Percentiles rank a stretch among this genome's conserved stretches.
Evolutionary conservation across 2,888 invertebrate species (phyloP).

Genomic region (Dasysyrphus albostriatus): DNA sequence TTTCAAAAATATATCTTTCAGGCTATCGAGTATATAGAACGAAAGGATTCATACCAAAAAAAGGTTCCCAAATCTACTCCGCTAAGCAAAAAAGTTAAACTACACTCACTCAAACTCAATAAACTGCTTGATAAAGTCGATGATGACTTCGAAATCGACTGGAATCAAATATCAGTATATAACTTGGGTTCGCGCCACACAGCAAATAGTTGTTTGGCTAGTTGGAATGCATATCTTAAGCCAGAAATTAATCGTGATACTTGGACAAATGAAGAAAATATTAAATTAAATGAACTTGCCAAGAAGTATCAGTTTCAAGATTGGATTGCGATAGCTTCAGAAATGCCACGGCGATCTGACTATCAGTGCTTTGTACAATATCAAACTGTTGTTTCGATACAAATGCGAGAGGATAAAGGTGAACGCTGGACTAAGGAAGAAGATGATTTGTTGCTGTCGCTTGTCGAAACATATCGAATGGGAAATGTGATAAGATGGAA

Average conservation of each 20-base stretch:
- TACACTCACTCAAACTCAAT: slow-evolving; percentile 70
- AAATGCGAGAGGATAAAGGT: slow-evolving; percentile 77
- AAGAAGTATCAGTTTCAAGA: slow-evolving; percentile 85
- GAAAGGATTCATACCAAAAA: slow-evolving; percentile 33
- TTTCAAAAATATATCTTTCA: slow-evolving; percentile 13
- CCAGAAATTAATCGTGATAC: slow-evolving; percentile 87
- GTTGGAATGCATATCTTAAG: slow-evolving; percentile 90
- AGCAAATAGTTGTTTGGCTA: slow-evolving; percentile 87
- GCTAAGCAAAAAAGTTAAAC: slow-evolving; percentile 54
- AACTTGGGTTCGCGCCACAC: slow-evolving; percentile 86
- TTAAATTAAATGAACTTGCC: slow-evolving; percentile 82
- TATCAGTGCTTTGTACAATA: slow-evolving; percentile 90
- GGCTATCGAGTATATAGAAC: slow-evolving; percentile 77
- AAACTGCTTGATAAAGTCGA: slow-evolving; percentile 75
- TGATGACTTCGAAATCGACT: slow-evolving; percentile 80
- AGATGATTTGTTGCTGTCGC: slow-evolving; percentile 86
- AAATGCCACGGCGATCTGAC: slow-evolving; percentile 86
- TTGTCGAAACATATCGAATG: slow-evolving; percentile 87
- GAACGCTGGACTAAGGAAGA: slow-evolving; percentile 89
- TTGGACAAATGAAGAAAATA: slow-evolving; percentile 86
- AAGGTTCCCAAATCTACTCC: slow-evolving; percentile 41
- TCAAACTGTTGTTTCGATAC: slow-evolving; percentile 84
- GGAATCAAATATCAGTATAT: slow-evolving; percentile 80
- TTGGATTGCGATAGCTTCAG: slow-evolving; percentile 88
- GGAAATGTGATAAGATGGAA: slow-evolving; percentile 91